Percentiles rank a stretch among this genome's conserved stretches.
These are phyloP conservation scores for Ctenopoma multispine DNA, from an alignment of 2,797 vertebrate species.

Conservation along the genomic window DNA sequence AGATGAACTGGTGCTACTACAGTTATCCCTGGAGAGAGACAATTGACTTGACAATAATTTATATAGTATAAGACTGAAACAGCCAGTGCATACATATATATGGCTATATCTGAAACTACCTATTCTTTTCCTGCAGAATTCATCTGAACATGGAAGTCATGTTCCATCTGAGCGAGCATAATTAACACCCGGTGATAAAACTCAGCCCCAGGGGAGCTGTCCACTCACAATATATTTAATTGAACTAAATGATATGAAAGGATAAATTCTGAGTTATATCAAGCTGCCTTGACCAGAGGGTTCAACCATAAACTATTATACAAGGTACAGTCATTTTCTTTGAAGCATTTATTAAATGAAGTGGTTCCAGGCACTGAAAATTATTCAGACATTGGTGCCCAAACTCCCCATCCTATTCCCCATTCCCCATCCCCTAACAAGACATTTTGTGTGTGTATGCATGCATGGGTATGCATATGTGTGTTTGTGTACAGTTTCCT, in stretches of 20 bases:
- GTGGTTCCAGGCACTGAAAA: conserved; percentile 54
- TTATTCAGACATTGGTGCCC: conserved; percentile 22
- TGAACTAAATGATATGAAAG: conserved; percentile 80
- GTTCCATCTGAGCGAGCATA: conserved; percentile 72
- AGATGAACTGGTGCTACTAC: not conserved
- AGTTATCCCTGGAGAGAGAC: conserved; percentile 13
- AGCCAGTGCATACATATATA: not conserved
- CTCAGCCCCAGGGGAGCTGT: conserved; percentile 71
- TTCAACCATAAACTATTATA: conserved; percentile 72
- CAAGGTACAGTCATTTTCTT: conserved; percentile 62
- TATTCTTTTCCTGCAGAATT: conserved; percentile 37
- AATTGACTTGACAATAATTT: conserved; percentile 22
- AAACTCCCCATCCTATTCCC: conserved; percentile 5
- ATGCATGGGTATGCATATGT: conserved; percentile 20
- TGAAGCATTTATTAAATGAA: conserved; percentile 71
- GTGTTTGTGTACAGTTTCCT: conserved; percentile 9
- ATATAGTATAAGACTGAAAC: not conserved
- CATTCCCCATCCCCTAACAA: conserved; percentile 2
- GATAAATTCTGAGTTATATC: conserved; percentile 76
- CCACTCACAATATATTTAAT: conserved; percentile 83
- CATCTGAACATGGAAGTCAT: conserved; percentile 50
- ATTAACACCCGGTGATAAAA: conserved; percentile 78
- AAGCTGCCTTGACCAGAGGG: conserved; percentile 54
- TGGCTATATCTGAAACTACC: not conserved
- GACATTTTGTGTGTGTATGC: conserved; percentile 8